Conservation (phyloP, 2,113 vertebrate genomes). For the Xiphophorus hellerii region DNA sequence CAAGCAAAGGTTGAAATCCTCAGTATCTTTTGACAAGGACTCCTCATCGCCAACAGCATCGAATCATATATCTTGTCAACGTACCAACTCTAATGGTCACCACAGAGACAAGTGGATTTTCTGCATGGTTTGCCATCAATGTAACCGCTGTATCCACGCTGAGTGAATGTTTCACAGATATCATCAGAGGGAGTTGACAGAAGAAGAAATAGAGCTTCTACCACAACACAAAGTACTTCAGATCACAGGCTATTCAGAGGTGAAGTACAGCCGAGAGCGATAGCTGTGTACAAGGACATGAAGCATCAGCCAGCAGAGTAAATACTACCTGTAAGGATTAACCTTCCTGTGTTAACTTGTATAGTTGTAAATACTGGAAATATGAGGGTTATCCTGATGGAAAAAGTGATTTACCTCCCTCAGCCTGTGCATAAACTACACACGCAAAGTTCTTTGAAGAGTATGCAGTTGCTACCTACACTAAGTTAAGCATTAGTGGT, state of each 20-base stretch:
- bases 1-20: conserved; percentile 58
- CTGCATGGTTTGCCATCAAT: conserved; percentile 75
- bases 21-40: conserved; percentile 42
- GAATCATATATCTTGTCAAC: conserved; percentile 47
- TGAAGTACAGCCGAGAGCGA: conserved; percentile 28
- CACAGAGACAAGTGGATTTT: conserved; percentile 73
- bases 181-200: conserved; percentile 50
- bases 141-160: conserved; percentile 50
- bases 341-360: conserved; percentile 71
- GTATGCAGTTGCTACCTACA: neutral
- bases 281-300: conserved; percentile 43
- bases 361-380: conserved; percentile 40
- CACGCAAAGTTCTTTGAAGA: neutral
- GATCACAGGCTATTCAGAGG: conserved; percentile 37
- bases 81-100: conserved; percentile 65
- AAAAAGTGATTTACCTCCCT: conserved; percentile 43
- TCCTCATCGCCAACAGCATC: conserved; percentile 53
- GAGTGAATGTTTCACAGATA: conserved; percentile 71
- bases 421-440: conserved; percentile 10
- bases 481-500: neutral
- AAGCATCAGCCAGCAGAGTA: conserved; percentile 31
- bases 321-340: conserved; percentile 47
- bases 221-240: conserved; percentile 46
- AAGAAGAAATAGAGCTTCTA: conserved; percentile 34
- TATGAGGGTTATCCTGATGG: conserved; percentile 35